Conservation (phyloP, 2,797 vertebrate genomes). For the Eurystomus glaucurus region DNA sequence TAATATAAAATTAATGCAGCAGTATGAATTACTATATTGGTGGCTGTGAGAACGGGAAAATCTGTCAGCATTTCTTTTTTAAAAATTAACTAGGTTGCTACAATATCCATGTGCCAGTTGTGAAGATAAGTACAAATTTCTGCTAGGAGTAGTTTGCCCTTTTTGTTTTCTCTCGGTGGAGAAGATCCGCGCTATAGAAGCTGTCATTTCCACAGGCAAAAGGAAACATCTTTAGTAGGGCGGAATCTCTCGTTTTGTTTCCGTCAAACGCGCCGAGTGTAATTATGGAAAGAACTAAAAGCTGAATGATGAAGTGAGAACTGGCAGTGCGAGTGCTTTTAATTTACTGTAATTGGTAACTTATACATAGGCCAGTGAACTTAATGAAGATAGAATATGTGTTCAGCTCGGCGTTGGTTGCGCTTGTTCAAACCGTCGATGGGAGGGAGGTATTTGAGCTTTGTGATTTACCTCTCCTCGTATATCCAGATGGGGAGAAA, state of each 20-base stretch:
- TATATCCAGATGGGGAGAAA: neutral
- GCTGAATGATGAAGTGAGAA: neutral
- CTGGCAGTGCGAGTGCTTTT: slow-evolving; percentile 37
- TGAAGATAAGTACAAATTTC: neutral
- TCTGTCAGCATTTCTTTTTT: neutral
- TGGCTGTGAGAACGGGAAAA: neutral
- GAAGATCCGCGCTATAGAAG: neutral
- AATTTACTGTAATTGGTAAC: slow-evolving; percentile 38
- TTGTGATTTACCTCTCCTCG: slow-evolving; percentile 3
- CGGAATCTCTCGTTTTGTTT: neutral
- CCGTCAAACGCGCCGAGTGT: neutral
- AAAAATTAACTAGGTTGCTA: neutral
- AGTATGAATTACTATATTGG: neutral
- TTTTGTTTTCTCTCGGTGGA: neutral
- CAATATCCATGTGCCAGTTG: neutral
- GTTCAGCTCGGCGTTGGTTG: neutral
- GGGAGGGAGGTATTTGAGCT: neutral
- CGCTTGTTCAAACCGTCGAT: neutral
- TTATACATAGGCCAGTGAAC: neutral
- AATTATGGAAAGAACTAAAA: neutral
- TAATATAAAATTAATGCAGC: neutral
- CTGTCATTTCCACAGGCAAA: neutral
- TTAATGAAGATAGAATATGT: slow-evolving; percentile 35
- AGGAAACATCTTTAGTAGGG: neutral
- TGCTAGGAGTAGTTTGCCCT: neutral